Evolutionary conservation across 2,113 vertebrate genomes (phyloP), one percentile per base, ranked within the genome.

Genomic region (Tychaedon coryphoeus): DNA sequence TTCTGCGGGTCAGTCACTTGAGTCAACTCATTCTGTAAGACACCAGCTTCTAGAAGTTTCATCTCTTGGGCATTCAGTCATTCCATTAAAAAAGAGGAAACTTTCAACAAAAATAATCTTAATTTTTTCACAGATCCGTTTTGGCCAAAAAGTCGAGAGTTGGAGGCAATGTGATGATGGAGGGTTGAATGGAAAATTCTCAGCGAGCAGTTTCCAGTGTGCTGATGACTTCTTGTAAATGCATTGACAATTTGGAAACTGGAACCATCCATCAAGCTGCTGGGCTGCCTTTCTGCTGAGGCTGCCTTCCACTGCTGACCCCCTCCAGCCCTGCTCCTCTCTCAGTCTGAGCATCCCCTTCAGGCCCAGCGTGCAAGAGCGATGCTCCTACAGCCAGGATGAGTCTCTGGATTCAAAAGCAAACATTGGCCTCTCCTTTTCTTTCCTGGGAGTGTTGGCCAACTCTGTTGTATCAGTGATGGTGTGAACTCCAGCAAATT

Each of bases 341-440:
- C 70, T 54, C 34, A 86, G 0, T 40, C 1, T 61, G 42, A 64
- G 5, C 2, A 25, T 43, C 9, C 10, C 8, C 7, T 34, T 73
- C 42, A 66, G 26, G 23, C 36, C 36, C 36, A 71, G 12, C 40
- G 16, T 4, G 8, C 26, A 67, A 67, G 15, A 74, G 28, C 0
- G 0, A 9, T 8, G 20, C 10, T 91, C 13, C 42, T 8, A 45
- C 1, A 0, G 62, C 62, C 54, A 66, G 24, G 50, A 61, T 23
- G 9, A 11, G 3, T 10, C 19, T 74, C 57, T 80, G 43, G 12
- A 45, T 56, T n/a, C 60, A 65, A 71, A 78, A 85, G 9, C 3
- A 60, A 88, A 29, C 23, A 48, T 2, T 5, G 1, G 29, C 38
- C 34, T 62, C 40, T 87, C 53, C 36, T 47, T 85, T 62, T 91